phyloP scores from a whole-genome alignment of 2,797 vertebrate genomes.

The Gymnoscopelus braueri region DNA sequence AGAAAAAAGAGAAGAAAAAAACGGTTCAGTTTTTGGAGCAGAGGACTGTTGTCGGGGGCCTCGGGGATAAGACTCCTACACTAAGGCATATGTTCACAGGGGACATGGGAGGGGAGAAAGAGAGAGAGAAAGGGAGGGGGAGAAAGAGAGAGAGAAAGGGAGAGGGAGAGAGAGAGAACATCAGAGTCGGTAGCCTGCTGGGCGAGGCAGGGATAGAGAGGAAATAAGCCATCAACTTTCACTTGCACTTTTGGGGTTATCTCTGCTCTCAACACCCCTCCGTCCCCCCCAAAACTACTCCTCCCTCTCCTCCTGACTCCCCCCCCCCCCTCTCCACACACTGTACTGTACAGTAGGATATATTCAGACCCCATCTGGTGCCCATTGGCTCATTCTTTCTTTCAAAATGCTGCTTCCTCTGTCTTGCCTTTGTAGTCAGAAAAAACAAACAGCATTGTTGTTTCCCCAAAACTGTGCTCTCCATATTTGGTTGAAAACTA shows the following conservation, averaged over 20 bases:
- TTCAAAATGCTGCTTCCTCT: too few relatives aligned
- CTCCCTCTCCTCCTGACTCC: constrained; percentile 39
- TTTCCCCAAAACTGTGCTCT: too few relatives aligned
- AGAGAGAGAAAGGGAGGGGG: too few relatives aligned
- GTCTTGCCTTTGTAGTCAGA: too few relatives aligned
- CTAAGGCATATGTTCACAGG: constrained; percentile 28
- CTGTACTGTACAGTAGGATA: constrained; percentile 60
- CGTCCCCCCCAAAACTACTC: constrained; percentile 22
- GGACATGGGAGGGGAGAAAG: too few relatives aligned
- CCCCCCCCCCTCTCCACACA: constrained; percentile 48
- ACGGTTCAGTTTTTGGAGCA: too few relatives aligned
- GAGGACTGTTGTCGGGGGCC: too few relatives aligned
- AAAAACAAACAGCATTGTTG: too few relatives aligned
- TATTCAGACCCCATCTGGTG: constrained; percentile 73
- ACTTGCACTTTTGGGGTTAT: constrained; percentile 69
- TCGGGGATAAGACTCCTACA: constrained; percentile 73
- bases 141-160: too few relatives aligned
- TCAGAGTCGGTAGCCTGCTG: constrained; percentile 83
- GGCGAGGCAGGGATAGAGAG: constrained; percentile 79
- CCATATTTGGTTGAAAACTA: too few relatives aligned
- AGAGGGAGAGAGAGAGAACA: constrained; percentile 39
- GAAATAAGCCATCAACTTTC: constrained; percentile 86
- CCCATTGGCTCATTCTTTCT: constrained; percentile 72
- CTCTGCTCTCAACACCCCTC: constrained; percentile 36
- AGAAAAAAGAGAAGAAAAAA: constrained; percentile 62